Base-by-base conservation (phyloP, 2,888 invertebrate species). In the Orthosia cruda region DNA sequence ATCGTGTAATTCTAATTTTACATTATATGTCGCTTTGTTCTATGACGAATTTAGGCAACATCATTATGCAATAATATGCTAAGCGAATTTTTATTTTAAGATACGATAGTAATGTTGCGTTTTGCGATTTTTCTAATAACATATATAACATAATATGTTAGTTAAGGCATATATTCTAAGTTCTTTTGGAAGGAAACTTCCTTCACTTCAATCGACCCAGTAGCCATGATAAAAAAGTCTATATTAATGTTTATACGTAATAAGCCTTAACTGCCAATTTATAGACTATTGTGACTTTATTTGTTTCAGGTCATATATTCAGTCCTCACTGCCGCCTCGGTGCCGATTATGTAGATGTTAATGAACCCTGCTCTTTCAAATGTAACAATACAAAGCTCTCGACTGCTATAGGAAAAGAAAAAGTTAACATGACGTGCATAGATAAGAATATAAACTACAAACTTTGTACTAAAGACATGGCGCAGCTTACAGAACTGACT, bases 361-460 rank as follows among this genome's bases (percentile, higher is more conserved):
- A 95, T 71, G 93, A 94, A 76, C 93, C 94, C 0, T 96, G 96
- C 75, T 73, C 69, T 1, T 80, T 96, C 23, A 90, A 91, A 45
- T 96, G 96, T 74, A 83, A 87, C 11, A 88, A 93, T 69, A 40
- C 87, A 3, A 87, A 88, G 9, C 77, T 94, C 3, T 74, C 90
- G 0, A 50, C 81, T 0, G 82, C 91, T 2, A 84, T 95, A 54
- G 91, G 89, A 11, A 71, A 79, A 1, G 81, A 87, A 9, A 87
- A 85, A 74, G 87, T 92, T 0, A 92, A 92, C 65, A 95, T 96
- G 95, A 95, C 95, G 0, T 96, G 96, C 63, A 16, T 91, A 3
- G 87, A 95, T 47, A 81, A 90, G 45, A 90, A 84, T 20, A 62
- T 95, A 16, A 92, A 91, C 80, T 95, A 92, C 79, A 90, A 90